Evolutionary conservation across 1,140 invertebrate genomes (phyloP), one percentile per base, ranked within the genome.

Genomic region (Laupala kohalensis): DNA sequence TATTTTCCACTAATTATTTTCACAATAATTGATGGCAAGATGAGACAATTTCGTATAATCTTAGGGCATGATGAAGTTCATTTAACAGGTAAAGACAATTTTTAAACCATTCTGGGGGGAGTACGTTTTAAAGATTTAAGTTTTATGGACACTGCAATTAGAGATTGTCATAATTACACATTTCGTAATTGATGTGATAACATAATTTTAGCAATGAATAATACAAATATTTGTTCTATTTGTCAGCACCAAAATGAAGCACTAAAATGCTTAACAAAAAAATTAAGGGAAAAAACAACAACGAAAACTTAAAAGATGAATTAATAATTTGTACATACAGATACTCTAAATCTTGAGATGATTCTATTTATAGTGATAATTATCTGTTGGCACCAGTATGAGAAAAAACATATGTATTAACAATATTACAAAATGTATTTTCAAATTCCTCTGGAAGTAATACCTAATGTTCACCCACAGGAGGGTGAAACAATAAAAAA

Each of bases 11-110:
- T 65, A 27, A 67, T 25, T 29, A 28, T 29, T 68, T 68, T 27
- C 25, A 24, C 25, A 68, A 3, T 23, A 68, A 29, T 15, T 37
- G 28, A 68, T 72, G 71, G 71, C 71, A 72, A 72, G 71, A 72
- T 72, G 71, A 72, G 71, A 72, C 28, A 72, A 72, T 72, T 68
- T 66, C 68, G 71, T 27, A 68, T 28, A 63, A 64, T 6, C 65
- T 67, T 25, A 37, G 67, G 19, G 25, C 53, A 19, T 63, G 53
- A 9, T 53, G 9, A 19, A 53, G 19, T 53, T 53, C n/a, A n/a
- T 13, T 53, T 53, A 13, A 53, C 19, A 53, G 37, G 37, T 19
- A 13, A 53, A 19, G 37, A 53, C 37, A 53, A 53, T 53, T 53
- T 53, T 53, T 13, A 53, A 53, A 53, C 37, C 37, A 53, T 53